Evolutionary conservation across 2,888 invertebrate species (phyloP), one percentile per base, ranked within the genome.

Genomic region (Orthonevra nobilis): DNA sequence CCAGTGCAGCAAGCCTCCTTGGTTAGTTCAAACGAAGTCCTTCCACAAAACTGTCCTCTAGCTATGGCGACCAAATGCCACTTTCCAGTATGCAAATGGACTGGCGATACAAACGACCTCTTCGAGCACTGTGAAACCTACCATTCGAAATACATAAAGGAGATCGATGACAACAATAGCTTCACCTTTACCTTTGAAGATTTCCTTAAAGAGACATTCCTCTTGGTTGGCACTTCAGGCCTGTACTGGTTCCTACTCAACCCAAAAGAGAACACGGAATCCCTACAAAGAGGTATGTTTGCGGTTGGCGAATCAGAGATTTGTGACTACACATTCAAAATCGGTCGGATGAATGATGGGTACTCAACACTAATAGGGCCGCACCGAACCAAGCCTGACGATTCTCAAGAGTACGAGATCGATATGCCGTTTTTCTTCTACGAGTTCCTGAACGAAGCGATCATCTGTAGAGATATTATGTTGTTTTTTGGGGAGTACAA

Each of bases 271-370:
- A 2, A 52, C 14, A 52, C 10, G 0, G 5, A 56, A 0, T 38
- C 40, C 6, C 44, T 83, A 1, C 50, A 66, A 1, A 79, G 82
- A 10, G 83, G 84, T 0, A 23, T 84, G n/a, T 84, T 84, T 14
- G 82, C 81, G 42, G 82, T 84, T n/a, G 84, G 83, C n/a, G 75
- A 81, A 1, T 83, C 84, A 0, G 79, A 83, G 6, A 63, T 79
- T 3, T 70, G 68, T 7, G 40, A 83, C 0, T 84, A 82, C 15
- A 81, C 64, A 1, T 3, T 81, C 0, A 83, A 83, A 44, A 23
- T 83, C 15, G 83, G 83, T 0, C 54, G 63, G 0, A 66, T 77
- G 9, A 75, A 66, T 6, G 58, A 32, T 4, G 38, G 48, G 1
- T 58, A 38, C 15, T 26, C 30, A 0, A 20, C 20, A 2, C 30